Conservation (phyloP, 1,140 invertebrate genomes). For the Saccostrea echinata region DNA sequence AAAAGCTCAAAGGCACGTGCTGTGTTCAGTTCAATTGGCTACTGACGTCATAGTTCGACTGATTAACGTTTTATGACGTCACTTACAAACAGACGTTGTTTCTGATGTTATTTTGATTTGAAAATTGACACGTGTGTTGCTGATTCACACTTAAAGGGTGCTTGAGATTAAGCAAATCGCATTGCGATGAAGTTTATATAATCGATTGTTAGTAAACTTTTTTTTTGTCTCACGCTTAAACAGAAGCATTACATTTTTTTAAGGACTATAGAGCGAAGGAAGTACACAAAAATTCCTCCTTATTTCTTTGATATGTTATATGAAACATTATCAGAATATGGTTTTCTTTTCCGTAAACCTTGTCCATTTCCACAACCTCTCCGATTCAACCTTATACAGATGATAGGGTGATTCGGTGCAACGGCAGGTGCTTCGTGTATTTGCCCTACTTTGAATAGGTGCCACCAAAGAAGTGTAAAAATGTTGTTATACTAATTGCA, state of each 20-base stretch:
- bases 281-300: background rate
- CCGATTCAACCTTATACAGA: background rate
- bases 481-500: background rate
- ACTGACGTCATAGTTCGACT: background rate
- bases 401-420: background rate
- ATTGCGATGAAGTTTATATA: background rate
- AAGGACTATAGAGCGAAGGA: background rate
- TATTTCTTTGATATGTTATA: background rate
- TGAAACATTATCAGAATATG: no score
- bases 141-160: background rate
- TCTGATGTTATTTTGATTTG: slow-evolving; percentile 11
- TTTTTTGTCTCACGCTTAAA: background rate
- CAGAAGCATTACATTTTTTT: background rate
- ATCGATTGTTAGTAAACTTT: background rate
- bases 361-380: background rate
- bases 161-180: background rate
- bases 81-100: background rate
- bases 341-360: background rate
- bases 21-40: background rate
- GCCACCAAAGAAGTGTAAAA: background rate
- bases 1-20: slow-evolving; percentile 2
- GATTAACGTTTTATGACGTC: background rate
- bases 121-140: background rate
- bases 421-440: background rate
- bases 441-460: background rate